These are phyloP conservation scores for Gonioctena quinquepunctata DNA, from an alignment of 1,140 invertebrate species.

Conservation along the genomic window DNA sequence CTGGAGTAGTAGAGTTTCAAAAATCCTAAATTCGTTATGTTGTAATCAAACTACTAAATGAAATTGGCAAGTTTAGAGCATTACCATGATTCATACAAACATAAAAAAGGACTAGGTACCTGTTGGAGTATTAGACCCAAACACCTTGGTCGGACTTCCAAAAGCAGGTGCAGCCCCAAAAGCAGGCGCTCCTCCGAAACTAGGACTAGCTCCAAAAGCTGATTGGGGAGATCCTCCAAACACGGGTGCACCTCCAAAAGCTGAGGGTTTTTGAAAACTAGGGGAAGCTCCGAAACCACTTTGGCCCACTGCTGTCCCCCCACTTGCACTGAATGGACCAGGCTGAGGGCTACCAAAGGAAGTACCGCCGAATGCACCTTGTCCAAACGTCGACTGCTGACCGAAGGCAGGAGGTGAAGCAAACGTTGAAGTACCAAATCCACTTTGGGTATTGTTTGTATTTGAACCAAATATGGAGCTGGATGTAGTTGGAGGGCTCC, in stretches of 20 bases:
- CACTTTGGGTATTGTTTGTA: conserved; percentile 13
- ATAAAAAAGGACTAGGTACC: conserved; percentile 8
- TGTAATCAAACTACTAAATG: too few relatives aligned
- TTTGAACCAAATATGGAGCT: conserved; percentile 28
- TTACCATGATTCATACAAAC: too few relatives aligned
- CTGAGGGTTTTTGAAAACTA: conserved; percentile 42
- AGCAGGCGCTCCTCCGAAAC: conserved; percentile 59
- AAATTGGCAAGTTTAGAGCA: too few relatives aligned
- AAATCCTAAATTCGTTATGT: too few relatives aligned
- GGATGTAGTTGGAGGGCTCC: conserved; percentile 15
- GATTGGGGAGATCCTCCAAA: conserved; percentile 55
- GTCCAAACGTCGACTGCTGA: conserved; percentile 29
- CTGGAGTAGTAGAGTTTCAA: too few relatives aligned
- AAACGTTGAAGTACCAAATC: neutral
- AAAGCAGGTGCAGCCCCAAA: conserved; percentile 61
- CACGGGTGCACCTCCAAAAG: conserved; percentile 57
- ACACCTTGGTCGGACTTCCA: conserved; percentile 57
- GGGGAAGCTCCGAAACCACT: conserved; percentile 46
- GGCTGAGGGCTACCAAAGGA: conserved; percentile 33
- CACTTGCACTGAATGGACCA: conserved; percentile 41
- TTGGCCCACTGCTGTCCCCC: conserved; percentile 50
- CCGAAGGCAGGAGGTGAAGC: conserved; percentile 37
- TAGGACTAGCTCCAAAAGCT: conserved; percentile 56
- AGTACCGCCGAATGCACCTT: conserved; percentile 33
- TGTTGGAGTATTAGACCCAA: conserved; percentile 50